Base-by-base conservation (phyloP, 2,113 vertebrate genomes). In the Ageneiosus marmoratus region DNA sequence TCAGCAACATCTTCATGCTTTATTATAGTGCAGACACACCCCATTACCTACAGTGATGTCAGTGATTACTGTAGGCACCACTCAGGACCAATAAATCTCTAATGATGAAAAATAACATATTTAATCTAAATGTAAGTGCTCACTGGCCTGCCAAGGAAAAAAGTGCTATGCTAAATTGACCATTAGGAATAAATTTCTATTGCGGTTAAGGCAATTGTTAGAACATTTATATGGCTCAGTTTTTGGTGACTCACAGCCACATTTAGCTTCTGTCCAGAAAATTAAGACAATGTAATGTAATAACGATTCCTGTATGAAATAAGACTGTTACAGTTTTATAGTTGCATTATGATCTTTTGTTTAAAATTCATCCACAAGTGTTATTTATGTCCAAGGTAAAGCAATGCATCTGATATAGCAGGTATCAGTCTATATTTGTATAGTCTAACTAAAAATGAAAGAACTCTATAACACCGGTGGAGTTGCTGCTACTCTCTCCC, bases 21-120 rank as follows among this genome's bases (percentile, higher is more conserved):
- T 74, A 65, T 79, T 69, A 69, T 37, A 69, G 29, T 50, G 62
- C 56, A 76, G 78, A 80, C 53, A 20, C 63, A 77, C 73, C 46
- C 81, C 41, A 84, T 80, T 81, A 84, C 62, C 78, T 81, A 63
- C 46, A 78, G 63, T 84, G 81, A 83, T 83, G 85, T 83, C 62
- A 86, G 63, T 46, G 58, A 44, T 75, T 70, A 75, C 81, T 74
- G 46, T 75, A 63, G 48, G 76, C 67, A 60, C 24, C 24, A 82
- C 81, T 74, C 48, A 79, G 67, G 46, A 48, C 55, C 55, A 82
- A 63, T 83, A 79, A 75, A 79, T 79, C 48, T 83, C 48, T 51
- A 41, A 79, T 73, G 46, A 85, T 78, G 67, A 65, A 32, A 55
- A 72, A 81, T 73, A 67, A 20, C 58, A 44, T 67, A 53, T 83